Evolutionary conservation across 2,797 vertebrate genomes (phyloP).

Genomic region (Cetoscarus ocellatus): DNA sequence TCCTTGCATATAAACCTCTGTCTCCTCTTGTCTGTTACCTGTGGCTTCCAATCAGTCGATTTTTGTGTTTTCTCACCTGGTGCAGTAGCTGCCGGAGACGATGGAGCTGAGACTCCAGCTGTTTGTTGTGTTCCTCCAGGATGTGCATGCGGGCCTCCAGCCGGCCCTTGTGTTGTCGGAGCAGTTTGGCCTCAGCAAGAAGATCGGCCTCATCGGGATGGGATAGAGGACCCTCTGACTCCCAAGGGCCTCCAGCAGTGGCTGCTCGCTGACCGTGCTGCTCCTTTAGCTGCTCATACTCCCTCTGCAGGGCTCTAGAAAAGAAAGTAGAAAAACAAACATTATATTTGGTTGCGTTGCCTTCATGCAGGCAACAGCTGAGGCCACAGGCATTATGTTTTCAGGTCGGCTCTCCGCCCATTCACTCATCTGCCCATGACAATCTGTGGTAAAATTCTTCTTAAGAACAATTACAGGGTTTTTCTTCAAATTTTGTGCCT

Average conservation of each 20-base stretch:
- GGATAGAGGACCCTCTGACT: conserved; percentile 68
- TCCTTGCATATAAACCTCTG: conserved; percentile 7
- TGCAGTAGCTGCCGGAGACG: conserved; percentile 95
- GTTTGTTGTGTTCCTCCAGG: conserved; percentile 97
- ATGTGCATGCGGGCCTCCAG: conserved; percentile 98
- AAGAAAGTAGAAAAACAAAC: neutral
- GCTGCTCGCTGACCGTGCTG: conserved; percentile 88
- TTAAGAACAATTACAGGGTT: too few species aligned
- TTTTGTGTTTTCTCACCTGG: conserved; percentile 84
- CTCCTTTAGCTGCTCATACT: conserved; percentile 94
- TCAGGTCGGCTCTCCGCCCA: too few species aligned
- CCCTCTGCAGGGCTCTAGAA: conserved; percentile 89
- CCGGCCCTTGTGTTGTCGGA: conserved; percentile 96
- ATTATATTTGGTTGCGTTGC: neutral
- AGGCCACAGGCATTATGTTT: too few species aligned
- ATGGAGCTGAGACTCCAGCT: conserved; percentile 96
- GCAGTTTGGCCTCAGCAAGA: conserved; percentile 95
- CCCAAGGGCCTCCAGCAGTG: conserved; percentile 83
- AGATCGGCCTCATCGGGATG: conserved; percentile 92
- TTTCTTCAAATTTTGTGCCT: too few species aligned
- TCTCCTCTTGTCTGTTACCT: neutral
- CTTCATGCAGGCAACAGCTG: too few species aligned
- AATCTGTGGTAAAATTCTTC: too few species aligned
- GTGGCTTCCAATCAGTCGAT: neutral
- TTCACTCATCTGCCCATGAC: too few species aligned